phyloP scores from a whole-genome alignment of 2,797 vertebrate species.

The Galago senegalensis region DNA sequence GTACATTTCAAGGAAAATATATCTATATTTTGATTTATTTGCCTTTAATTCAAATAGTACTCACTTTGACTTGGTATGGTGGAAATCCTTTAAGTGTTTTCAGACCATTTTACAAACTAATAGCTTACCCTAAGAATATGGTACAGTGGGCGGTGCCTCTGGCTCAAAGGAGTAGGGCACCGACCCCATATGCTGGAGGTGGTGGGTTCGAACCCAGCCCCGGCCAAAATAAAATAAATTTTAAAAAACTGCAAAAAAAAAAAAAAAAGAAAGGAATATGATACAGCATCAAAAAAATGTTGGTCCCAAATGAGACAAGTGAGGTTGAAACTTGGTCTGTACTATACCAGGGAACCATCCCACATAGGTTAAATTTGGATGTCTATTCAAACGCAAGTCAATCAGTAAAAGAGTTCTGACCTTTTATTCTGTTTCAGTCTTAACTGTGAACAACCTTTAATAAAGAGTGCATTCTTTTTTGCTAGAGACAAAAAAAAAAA shows the following conservation, averaged over 20 bases:
- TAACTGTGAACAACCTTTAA: slow-evolving; percentile 23
- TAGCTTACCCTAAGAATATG: not conserved
- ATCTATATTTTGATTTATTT: not conserved
- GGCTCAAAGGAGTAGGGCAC: too few species aligned
- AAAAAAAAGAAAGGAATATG: not conserved
- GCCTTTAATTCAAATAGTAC: slow-evolving; percentile 14
- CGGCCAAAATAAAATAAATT: too few species aligned
- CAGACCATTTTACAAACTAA: not conserved
- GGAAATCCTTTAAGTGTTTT: not conserved
- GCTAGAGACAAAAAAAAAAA: not conserved
- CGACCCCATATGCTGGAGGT: too few species aligned
- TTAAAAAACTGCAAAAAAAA: too few species aligned
- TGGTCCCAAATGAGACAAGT: not conserved
- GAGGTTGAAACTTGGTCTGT: not conserved
- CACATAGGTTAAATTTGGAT: not conserved
- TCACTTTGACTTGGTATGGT: slow-evolving; percentile 28
- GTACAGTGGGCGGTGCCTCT: too few species aligned
- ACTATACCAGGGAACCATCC: not conserved
- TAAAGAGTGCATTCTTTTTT: slow-evolving; percentile 10
- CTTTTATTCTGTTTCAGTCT: slow-evolving; percentile 12
- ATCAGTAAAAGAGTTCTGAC: not conserved
- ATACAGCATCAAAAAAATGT: not conserved
- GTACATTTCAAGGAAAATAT: slow-evolving; percentile 23
- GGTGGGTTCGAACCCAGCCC: too few species aligned
- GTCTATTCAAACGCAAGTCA: slow-evolving; percentile 2